Base-by-base conservation (phyloP, 2,113 vertebrate species). In the Ginglymostoma cirratum region DNA sequence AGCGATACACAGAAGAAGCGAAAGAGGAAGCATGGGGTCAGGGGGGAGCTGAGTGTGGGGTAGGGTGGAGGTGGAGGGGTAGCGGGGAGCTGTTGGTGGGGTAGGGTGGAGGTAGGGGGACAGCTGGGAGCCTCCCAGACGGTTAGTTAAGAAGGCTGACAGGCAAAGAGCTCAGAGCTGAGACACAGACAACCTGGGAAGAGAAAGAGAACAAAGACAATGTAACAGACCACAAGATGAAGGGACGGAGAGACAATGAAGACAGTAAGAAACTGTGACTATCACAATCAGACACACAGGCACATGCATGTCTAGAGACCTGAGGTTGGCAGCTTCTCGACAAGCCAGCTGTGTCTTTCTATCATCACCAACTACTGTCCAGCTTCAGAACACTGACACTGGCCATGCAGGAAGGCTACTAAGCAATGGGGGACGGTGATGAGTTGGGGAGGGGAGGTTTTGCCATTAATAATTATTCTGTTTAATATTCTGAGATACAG, bases 131-230 rank as follows among this genome's bases (percentile, higher is more conserved):
- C 98, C 97, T 98, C 97, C 98, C 97, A 98, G 98, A 97, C 97
- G 97, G 97, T 99, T 99, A 99, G 98, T 98, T 97, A 97, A 98
- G 98, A 98, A 98, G 98, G 98, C 61, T 96, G 98, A 98, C 98
- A 98, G 97, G 97, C 97, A 93, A 97, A 97, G 97, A 98, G 97
- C 96, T 97, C 98, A 98, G 97, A 98, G 97, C 97, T 97, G 98
- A 98, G 98, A 98, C 98, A 99, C 98, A 98, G 98, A 98, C 98
- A 97, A 98, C 99, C 99, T 99, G 98, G 98, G 98, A 98, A 99
- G 97, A 98, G 98, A 98, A 98, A 97, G 98, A 97, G 96, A 97
- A 98, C 97, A 97, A 93, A 93, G 97, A 98, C 96, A 96, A 97
- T 97, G 97, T 97, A 97, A 98, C 97, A 97, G 97, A 98, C 94